Base-by-base conservation (phyloP, 2,113 vertebrate species). In the Rhinoptilus africanus region DNA sequence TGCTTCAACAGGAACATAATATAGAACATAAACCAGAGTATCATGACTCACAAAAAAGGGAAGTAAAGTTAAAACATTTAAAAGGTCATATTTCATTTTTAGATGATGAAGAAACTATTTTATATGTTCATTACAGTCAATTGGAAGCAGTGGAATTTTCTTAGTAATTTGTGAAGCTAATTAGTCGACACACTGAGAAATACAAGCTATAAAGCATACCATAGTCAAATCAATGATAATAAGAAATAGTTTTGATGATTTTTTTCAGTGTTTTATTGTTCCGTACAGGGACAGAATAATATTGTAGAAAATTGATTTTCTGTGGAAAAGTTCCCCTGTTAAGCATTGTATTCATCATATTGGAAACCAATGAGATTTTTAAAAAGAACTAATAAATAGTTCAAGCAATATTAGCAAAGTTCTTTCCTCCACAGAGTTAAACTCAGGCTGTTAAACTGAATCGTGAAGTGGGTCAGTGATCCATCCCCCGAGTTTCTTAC, bases 81-180 rank as follows among this genome's bases (percentile, higher is more conserved):
- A 95, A 95, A 95, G 87, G 77, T 89, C 71, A 32, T 93, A 57
- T 85, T 95, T 92, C 80, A 92, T 89, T 95, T 93, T 93, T 63
- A 92, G 66, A 95, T 82, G 48, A 85, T 60, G 59, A 37, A 82
- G 48, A 95, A 91, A 27, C 50, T 88, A 56, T 86, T 95, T 93
- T 48, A n/a, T 85, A 77, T 15, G 32, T 51, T 85, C 18, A 92
- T 53, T 95, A 83, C 67, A 90, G 89, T 94, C 92, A 91, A 51
- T 56, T 85, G 56, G 94, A 97, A 95, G 67, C 79, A 82, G 54
- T 9, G 69, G 69, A 77, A 94, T 72, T 94, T 95, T 94, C 92
- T 96, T 93, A 71, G 84, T 63, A 94, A 96, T 97, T 93, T 90
- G 80, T 83, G 96, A 86, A 92, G 51, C 48, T 97, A 97, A 97